Base-by-base conservation (phyloP, 1,140 invertebrate species). In the Cydia amplana region DNA sequence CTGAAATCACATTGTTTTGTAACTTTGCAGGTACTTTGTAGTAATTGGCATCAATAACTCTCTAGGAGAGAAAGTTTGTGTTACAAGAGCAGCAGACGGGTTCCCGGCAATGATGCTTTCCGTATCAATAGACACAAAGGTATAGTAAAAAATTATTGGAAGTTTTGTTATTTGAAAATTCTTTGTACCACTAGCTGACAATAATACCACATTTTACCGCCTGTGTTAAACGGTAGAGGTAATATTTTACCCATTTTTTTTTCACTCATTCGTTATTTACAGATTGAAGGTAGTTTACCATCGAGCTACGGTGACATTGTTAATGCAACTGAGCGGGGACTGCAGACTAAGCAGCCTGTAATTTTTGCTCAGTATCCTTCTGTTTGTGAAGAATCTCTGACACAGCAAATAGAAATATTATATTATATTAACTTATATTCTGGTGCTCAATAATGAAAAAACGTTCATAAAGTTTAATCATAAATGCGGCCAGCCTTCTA, bases 41-140 rank as follows among this genome's bases (percentile, higher is more conserved):
- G 65, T 70, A 5, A 18, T 70, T 36, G 28, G 32, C n/a, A 18
- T 18, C 16, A 40, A 36, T 36, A 43, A 36, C 6, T 1, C 36
- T 70, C 2, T 70, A 18, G 65, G 65, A 70, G 65, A 70, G 5
- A 32, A 40, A 10, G 23, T 70, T 18, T 70, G 65, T 28, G 16
- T 70, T 18, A 10, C 32, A 70, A 32, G 65, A 36, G 28, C 65
- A 40, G n/a, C 28, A 70, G 65, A 70, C n/a, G 28, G 28, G 36
- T 36, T 70, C n/a, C 65, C 65, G n/a, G 65, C 65, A 10, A 70
- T 70, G 65, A 36, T 70, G 65, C 28, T 70, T 36, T 70, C 65
- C n/a, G 36, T 70, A 18, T 18, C 65, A 2, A 70, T 36, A 36
- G 28, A 36, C 7, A 36, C 32, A 40, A 70, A 16, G 65, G 65